Evolutionary conservation across 2,888 invertebrate species (phyloP).

Genomic region (Callosobruchus maculatus): DNA sequence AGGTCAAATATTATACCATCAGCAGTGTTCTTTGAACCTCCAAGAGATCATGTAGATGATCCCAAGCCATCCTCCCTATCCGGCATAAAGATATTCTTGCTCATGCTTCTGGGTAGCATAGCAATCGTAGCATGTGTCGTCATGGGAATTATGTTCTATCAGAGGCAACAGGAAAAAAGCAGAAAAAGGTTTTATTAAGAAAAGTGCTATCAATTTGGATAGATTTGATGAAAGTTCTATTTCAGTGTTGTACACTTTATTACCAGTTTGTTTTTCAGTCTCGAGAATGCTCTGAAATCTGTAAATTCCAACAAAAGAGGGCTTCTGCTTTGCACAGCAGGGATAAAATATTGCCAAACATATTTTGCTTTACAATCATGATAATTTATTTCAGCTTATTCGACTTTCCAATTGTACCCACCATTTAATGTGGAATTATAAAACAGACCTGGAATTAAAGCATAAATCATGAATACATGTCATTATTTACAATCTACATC

Average conservation of each 20-base stretch:
- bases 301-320: too few species aligned
- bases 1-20: slow-evolving; percentile 83
- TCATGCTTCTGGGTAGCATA: slow-evolving; percentile 80
- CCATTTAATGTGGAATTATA: too few species aligned
- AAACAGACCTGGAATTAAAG: too few species aligned
- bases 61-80: slow-evolving; percentile 80
- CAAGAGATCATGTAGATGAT: slow-evolving; percentile 88
- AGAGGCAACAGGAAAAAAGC: slow-evolving; percentile 84
- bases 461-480: too few species aligned
- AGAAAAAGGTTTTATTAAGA: slow-evolving; percentile 79
- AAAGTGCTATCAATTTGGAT: background rate
- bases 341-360: too few species aligned
- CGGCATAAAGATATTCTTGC: slow-evolving; percentile 85
- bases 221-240: background rate
- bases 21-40: slow-evolving; percentile 85
- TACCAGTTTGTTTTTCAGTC: background rate
- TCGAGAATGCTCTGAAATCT: too few species aligned
- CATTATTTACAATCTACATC: too few species aligned
- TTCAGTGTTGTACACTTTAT: slow-evolving; percentile 3
- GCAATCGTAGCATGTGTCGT: slow-evolving; percentile 80
- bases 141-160: slow-evolving; percentile 88
- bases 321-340: too few species aligned
- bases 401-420: too few species aligned
- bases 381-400: too few species aligned
- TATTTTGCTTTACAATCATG: too few species aligned